phyloP scores from a whole-genome alignment of 2,888 invertebrate species.

The Nomada flava region DNA sequence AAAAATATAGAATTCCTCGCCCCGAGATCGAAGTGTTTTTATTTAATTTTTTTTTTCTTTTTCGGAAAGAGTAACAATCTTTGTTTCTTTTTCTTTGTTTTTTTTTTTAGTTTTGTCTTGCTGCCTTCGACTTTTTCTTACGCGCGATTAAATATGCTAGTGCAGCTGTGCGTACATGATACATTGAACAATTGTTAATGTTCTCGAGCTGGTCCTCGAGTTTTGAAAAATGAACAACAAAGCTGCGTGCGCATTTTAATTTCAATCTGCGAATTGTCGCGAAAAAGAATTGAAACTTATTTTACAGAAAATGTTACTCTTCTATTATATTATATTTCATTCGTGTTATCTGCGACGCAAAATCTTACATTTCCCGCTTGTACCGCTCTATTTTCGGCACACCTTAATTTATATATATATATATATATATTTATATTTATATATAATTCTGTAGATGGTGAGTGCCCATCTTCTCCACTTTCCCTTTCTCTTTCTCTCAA shows the following conservation, averaged over 20 bases:
- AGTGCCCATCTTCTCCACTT: slow-evolving; percentile 40
- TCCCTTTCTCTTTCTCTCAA: neutral
- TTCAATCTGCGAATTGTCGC: neutral
- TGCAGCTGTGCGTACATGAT: slow-evolving; percentile 29
- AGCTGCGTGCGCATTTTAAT: slow-evolving; percentile 19
- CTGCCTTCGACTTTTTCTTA: neutral
- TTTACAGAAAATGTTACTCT: slow-evolving; percentile 16
- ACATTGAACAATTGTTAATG: neutral
- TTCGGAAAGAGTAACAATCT: neutral
- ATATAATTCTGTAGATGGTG: slow-evolving; percentile 52
- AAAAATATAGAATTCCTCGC: slow-evolving; percentile 35
- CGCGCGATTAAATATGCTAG: slow-evolving; percentile 18
- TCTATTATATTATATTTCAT: neutral
- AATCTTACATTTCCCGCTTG: slow-evolving; percentile 52
- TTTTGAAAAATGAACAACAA: neutral
- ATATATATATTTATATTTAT: slow-evolving; percentile 32
- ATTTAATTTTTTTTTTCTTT: neutral
- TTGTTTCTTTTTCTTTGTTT: neutral
- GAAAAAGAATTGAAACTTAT: slow-evolving; percentile 1
- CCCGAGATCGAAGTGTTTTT: neutral
- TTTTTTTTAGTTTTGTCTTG: neutral
- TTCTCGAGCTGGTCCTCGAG: neutral
- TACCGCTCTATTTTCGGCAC: slow-evolving; percentile 45
- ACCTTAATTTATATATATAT: slow-evolving; percentile 43
- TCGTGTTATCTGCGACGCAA: slow-evolving; percentile 4